phyloP scores from a whole-genome alignment of 2,888 invertebrate genomes.

The Acanthacorydalis orientalis region DNA sequence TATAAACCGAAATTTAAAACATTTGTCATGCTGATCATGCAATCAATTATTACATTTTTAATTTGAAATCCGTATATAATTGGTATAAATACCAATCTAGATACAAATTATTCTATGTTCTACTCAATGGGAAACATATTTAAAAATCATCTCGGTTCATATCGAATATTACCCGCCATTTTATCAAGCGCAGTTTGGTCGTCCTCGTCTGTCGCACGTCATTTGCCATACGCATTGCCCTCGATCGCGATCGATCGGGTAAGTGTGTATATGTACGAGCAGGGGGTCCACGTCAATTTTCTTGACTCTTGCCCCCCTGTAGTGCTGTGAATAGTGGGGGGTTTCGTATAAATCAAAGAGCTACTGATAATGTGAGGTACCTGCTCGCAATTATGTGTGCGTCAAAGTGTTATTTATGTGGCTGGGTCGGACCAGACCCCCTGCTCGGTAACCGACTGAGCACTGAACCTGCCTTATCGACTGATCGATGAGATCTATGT shows the following conservation, averaged over 20 bases:
- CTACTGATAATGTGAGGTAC: conserved; percentile 24
- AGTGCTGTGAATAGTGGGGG: conserved; percentile 21
- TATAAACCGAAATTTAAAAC: conserved; percentile 4
- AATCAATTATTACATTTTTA: conserved; percentile 10
- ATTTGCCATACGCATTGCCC: too few species aligned
- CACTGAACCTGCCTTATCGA: not conserved
- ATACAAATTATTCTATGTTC: conserved; percentile 16
- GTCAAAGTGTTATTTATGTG: conserved; percentile 26
- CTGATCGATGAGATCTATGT: too few species aligned
- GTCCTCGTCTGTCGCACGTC: too few species aligned
- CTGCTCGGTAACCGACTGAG: conserved; percentile 6
- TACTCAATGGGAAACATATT: conserved; percentile 18
- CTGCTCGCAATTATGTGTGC: conserved; percentile 25
- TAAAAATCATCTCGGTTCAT: conserved; percentile 10
- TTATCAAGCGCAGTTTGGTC: not conserved
- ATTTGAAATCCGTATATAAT: conserved; percentile 16
- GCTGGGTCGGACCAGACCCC: conserved; percentile 15
- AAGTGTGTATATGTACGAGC: not conserved
- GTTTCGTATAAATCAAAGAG: conserved; percentile 23
- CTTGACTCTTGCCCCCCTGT: conserved; percentile 15
- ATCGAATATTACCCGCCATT: not conserved
- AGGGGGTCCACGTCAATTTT: conserved; percentile 4
- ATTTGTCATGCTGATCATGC: conserved; percentile 11
- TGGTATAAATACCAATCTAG: conserved; percentile 18
- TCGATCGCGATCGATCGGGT: too few species aligned